These are phyloP conservation scores for Drosophila equinoxialis DNA, from an alignment of 1,140 invertebrate species.

Conservation along the genomic window DNA sequence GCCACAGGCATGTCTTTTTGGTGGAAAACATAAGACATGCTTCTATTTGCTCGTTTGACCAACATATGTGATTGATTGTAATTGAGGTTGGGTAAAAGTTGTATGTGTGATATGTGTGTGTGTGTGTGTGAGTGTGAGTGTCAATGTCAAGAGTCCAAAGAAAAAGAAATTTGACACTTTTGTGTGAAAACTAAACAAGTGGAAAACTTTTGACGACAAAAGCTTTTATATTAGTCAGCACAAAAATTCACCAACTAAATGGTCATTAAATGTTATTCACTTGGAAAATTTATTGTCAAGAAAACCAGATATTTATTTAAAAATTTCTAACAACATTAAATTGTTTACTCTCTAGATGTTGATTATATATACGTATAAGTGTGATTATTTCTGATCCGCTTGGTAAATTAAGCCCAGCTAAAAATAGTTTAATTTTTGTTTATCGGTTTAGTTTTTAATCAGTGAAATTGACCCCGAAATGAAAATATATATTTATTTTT, in stretches of 20 bases:
- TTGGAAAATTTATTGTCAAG: constrained; percentile 5
- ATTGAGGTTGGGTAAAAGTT: constrained; percentile 75
- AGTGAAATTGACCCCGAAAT: no score
- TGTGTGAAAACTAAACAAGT: constrained; percentile 40
- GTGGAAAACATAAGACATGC: constrained; percentile 49
- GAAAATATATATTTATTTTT: no score
- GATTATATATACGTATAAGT: no score
- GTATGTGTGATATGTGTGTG: not conserved
- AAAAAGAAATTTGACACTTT: constrained; percentile 44
- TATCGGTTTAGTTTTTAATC: no score
- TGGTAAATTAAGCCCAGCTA: no score
- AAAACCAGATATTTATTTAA: not conserved
- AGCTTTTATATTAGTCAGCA: constrained; percentile 32
- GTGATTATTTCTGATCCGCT: no score
- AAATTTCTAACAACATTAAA: not conserved
- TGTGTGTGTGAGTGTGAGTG: constrained; percentile 30
- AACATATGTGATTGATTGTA: constrained; percentile 76
- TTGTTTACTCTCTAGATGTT: not conserved
- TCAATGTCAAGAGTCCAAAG: constrained; percentile 67
- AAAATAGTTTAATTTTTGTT: no score
- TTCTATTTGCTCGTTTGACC: constrained; percentile 53
- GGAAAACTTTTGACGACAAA: constrained; percentile 10
- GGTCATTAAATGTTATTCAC: constrained; percentile 8
- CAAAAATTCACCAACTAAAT: constrained; percentile 15
- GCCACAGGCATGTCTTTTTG: constrained; percentile 57